Evolutionary conservation across 2,888 invertebrate genomes (phyloP).

Genomic region (Schizotus pectinicornis): DNA sequence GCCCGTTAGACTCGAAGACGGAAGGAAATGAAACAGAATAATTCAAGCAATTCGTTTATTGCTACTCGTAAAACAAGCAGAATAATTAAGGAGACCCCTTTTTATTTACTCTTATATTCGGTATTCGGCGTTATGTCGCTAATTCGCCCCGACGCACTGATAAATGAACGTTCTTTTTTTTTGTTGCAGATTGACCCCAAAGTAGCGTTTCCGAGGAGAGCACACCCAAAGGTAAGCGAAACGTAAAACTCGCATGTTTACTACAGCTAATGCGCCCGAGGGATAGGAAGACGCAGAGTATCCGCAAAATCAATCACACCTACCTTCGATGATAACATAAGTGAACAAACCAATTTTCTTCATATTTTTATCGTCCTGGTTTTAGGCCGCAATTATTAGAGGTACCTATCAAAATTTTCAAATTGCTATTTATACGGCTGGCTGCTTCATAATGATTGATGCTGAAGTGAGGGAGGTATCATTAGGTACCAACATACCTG

Average conservation of each 20-base stretch:
- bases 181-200: constrained; percentile 97
- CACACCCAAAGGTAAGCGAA: constrained; percentile 93
- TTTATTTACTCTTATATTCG: constrained; percentile 44
- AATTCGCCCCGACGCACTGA: constrained; percentile 33
- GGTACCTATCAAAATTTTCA: no score
- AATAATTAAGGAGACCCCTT: constrained; percentile 47
- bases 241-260: not conserved
- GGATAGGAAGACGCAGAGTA: no score
- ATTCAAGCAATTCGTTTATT: constrained; percentile 50
- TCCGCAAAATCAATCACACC: no score
- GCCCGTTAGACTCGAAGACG: constrained; percentile 45
- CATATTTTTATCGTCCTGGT: no score
- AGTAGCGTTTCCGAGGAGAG: constrained; percentile 99
- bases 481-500: no score
- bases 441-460: no score
- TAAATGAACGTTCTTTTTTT: constrained; percentile 51
- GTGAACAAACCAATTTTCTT: no score
- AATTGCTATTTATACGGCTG: no score
- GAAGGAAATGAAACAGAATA: constrained; percentile 48
- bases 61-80: constrained; percentile 48
- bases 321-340: no score
- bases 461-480: no score
- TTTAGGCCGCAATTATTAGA: no score
- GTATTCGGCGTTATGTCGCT: constrained; percentile 34
- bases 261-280: no score